A percentile compares a stretch with the other conserved stretches of the same genome.
These are phyloP conservation scores for Pongo pygmaeus DNA, from an alignment of 2,113 vertebrate genomes.

Conservation along the genomic window DNA sequence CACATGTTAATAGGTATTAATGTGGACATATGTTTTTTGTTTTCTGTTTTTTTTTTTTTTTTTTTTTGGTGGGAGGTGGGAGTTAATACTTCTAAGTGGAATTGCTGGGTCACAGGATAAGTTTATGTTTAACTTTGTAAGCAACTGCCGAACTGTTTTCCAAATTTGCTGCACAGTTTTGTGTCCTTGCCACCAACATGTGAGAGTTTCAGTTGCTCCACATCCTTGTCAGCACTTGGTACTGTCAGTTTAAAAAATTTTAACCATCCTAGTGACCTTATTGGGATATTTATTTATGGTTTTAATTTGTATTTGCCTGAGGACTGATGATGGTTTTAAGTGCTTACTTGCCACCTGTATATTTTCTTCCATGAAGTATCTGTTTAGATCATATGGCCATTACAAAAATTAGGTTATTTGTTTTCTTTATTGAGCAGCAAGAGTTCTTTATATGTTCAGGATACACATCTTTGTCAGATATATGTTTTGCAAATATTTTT, in stretches of 20 bases:
- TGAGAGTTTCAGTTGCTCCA: no score
- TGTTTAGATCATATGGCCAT: neutral
- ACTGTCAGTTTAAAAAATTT: neutral
- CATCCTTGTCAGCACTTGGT: neutral
- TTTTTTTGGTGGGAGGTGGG: neutral
- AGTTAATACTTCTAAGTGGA: neutral
- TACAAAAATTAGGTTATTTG: neutral
- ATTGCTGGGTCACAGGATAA: neutral
- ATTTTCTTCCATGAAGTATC: neutral
- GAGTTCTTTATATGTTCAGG: neutral
- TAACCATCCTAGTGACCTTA: neutral
- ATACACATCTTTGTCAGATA: neutral
- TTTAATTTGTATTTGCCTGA: neutral
- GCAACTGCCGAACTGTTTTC: neutral
- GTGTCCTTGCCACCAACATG: rapidly evolving
- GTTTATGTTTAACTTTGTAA: neutral
- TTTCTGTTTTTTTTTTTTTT: neutral
- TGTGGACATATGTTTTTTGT: no score
- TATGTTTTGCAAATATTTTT: neutral
- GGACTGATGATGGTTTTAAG: neutral
- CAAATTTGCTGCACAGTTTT: no score
- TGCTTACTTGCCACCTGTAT: neutral
- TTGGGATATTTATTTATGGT: neutral
- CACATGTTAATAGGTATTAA: neutral
- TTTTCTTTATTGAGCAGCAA: neutral